Conservation (phyloP, 2,888 invertebrate species). For the Dolichopus griseipennis region DNA sequence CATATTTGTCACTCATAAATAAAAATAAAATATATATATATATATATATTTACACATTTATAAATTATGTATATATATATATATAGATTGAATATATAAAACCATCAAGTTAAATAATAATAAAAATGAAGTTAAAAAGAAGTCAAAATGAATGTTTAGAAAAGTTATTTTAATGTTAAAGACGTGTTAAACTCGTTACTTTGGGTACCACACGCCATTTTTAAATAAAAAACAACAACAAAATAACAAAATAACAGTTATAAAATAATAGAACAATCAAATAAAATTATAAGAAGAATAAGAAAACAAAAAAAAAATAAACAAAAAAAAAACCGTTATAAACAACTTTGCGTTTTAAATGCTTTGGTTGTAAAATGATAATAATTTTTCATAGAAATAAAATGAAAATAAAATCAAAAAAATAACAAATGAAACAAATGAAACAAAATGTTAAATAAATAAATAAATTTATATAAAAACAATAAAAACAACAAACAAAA, state of each 20-base stretch:
- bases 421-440: no score
- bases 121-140: background rate
- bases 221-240: no score
- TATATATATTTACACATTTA: background rate
- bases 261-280: no score
- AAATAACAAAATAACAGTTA: no score
- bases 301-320: background rate
- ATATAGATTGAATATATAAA: background rate
- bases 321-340: background rate
- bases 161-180: conserved; percentile 1
- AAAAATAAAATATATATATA: background rate
- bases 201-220: background rate
- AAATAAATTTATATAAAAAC: background rate
- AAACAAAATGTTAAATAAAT: no score
- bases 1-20: conserved; percentile 4
- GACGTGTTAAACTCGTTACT: conserved; percentile 6
- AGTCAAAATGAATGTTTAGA: background rate
- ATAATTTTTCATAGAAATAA: conserved; percentile 6
- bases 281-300: background rate
- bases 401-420: background rate
- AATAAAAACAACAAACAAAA: background rate
- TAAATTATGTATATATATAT: no score
- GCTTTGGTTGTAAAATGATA: background rate
- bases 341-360: conserved; percentile 2
- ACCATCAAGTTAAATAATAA: background rate